Base-by-base conservation (phyloP, 2,888 invertebrate genomes). In the Polyommatus iphigenia region DNA sequence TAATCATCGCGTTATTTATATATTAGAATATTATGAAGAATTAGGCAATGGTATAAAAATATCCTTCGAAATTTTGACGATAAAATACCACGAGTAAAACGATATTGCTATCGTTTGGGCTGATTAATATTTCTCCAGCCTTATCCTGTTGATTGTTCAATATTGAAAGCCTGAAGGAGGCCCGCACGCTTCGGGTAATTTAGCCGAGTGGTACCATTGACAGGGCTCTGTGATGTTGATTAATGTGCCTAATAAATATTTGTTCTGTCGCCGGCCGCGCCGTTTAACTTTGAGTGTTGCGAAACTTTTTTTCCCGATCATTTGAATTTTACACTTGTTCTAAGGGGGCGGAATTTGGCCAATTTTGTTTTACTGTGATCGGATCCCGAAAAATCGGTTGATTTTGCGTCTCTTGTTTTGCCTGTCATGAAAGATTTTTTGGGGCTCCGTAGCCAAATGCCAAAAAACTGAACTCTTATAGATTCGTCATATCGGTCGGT, bases 241-340 rank as follows among this genome's bases (percentile, higher is more conserved):
- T 75, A 75, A 75, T 75, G 73, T 50, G n/a, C 20, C 50, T 15
- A 75, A 75, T 75, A 24, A 73, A 75, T 75, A 54, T 75, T 75
- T 54, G 54, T 75, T 75, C 50, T 50, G 75, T 75, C 54, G 50
- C 29, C 46, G 73, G 24, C 46, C 20, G 50, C 73, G 3, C 50
- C 20, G 24, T 50, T 75, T 50, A 50, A 75, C 75, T 75, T 50
- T 20, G 41, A 3, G 41, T 7, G 46, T 72, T 3, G n/a, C 41
- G 2, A 13, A 73, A 73, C 46, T 73, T 73, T 72, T 71, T 41
- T 41, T 41, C 13, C 41, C 24, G 46, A 73, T 46, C 72, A n/a
- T 73, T 46, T 46, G 13, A 46, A 73, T 20, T 73, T 73, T 20
- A 20, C 15, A 20, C n/a, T 7, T 7, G n/a, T 20, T 6, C 4